A percentile compares a stretch with the other conserved stretches of the same genome.
phyloP scores from a whole-genome alignment of 2,797 vertebrate genomes.

The Gambelia wislizenii region DNA sequence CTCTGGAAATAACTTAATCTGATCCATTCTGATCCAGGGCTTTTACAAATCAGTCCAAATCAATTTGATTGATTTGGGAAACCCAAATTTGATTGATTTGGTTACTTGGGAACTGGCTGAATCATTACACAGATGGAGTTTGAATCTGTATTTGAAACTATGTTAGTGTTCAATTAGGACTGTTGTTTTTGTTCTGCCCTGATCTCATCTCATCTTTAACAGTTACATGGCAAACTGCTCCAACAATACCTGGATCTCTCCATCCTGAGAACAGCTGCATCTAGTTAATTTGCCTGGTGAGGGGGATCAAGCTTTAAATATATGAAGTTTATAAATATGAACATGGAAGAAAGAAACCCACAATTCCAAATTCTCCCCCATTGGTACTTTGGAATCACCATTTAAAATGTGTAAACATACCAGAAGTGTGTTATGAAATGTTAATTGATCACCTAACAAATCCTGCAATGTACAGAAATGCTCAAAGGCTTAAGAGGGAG shows the following conservation, averaged over 20 bases:
- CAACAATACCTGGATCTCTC: background rate
- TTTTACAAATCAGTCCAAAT: too few species aligned
- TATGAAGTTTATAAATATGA: background rate
- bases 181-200: background rate
- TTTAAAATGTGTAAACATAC: background rate
- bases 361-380: background rate
- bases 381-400: background rate
- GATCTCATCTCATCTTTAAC: background rate
- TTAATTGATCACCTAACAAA: background rate
- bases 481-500: background rate
- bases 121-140: background rate
- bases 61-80: too few species aligned
- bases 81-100: too few species aligned
- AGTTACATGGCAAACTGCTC: background rate
- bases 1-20: too few species aligned
- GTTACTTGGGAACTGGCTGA: too few species aligned
- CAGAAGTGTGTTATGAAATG: background rate
- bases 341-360: background rate
- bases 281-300: background rate
- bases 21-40: too few species aligned
- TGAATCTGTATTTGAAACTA: background rate
- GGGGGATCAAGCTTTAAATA: background rate
- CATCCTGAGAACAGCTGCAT: background rate
- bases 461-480: background rate
- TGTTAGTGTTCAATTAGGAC: background rate